phyloP scores from a whole-genome alignment of 1,140 invertebrate genomes.

The Dendroctonus valens region DNA sequence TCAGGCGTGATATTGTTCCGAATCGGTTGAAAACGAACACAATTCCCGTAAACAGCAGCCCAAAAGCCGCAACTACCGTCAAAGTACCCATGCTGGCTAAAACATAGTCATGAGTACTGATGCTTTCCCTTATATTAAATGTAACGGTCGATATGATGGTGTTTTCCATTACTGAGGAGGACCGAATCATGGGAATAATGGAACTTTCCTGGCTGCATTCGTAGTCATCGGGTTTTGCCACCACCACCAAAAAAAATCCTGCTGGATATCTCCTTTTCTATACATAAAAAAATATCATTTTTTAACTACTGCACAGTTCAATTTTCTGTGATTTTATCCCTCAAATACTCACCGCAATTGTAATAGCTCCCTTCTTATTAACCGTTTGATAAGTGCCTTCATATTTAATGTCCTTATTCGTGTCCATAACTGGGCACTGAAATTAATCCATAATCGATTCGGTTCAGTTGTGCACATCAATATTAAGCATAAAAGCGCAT shows the following conservation, averaged over 20 bases:
- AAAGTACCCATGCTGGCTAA: constrained; percentile 32
- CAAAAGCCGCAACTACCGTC: constrained; percentile 25
- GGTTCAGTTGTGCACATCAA: too few relatives aligned
- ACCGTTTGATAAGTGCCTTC: constrained; percentile 73
- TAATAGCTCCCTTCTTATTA: constrained; percentile 68
- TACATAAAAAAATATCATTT: constrained; percentile 17
- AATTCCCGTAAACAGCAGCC: constrained; percentile 25
- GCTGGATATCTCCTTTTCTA: constrained; percentile 63
- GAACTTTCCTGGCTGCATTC: constrained; percentile 59
- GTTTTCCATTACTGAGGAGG: constrained; percentile 52
- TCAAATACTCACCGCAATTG: constrained; percentile 57
- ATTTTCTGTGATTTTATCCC: too few relatives aligned
- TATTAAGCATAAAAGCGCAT: too few relatives aligned
- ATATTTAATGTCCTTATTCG: constrained; percentile 68
- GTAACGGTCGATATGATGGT: constrained; percentile 48
- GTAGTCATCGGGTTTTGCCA: constrained; percentile 72
- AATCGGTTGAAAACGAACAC: constrained; percentile 35
- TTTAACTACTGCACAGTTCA: too few relatives aligned
- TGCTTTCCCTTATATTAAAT: constrained; percentile 39
- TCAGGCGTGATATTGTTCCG: constrained; percentile 33
- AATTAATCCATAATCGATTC: constrained; percentile 42
- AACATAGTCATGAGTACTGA: constrained; percentile 34
- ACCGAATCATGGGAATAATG: constrained; percentile 45
- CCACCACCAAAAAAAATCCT: constrained; percentile 79
- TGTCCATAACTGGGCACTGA: constrained; percentile 75